Conservation (phyloP, 2,113 vertebrate species). For the Odobenus rosmarus region DNA sequence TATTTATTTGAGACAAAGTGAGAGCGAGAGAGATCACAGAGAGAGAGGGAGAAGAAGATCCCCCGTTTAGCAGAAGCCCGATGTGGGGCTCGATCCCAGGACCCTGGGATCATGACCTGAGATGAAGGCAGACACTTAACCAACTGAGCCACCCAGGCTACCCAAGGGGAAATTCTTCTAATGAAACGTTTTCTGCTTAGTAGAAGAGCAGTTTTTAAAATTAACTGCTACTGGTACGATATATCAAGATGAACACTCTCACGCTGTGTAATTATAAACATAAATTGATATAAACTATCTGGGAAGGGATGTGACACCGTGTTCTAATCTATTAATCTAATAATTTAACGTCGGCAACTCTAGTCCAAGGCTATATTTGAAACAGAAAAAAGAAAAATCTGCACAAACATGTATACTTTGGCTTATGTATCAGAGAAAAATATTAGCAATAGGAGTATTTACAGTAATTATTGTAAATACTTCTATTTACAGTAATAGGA, state of each 20-base stretch:
- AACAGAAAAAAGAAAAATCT: not conserved
- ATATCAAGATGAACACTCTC: not conserved
- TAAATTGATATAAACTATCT: not conserved
- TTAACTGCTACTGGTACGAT: not conserved
- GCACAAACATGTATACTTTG: not conserved
- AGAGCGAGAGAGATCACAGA: not conserved
- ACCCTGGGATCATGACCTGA: too few species aligned
- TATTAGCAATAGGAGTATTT: not conserved
- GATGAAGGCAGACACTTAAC: too few species aligned
- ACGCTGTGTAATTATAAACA: not conserved
- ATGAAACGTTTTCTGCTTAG: not conserved
- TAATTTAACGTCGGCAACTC: not conserved
- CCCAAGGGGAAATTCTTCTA: conserved; percentile 50
- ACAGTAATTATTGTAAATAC: not conserved
- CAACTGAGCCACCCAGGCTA: too few species aligned
- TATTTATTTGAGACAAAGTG: not conserved
- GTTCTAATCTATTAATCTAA: not conserved
- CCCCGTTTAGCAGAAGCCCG: too few species aligned
- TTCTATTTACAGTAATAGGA: not conserved
- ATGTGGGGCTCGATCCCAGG: too few species aligned
- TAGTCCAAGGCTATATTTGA: not conserved
- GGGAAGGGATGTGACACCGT: not conserved
- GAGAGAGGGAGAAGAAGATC: not conserved
- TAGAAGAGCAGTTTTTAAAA: conserved; percentile 16
- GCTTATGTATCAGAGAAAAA: not conserved